Base-by-base conservation (phyloP, 1,140 invertebrate species). In the Drosophila subobscura region DNA sequence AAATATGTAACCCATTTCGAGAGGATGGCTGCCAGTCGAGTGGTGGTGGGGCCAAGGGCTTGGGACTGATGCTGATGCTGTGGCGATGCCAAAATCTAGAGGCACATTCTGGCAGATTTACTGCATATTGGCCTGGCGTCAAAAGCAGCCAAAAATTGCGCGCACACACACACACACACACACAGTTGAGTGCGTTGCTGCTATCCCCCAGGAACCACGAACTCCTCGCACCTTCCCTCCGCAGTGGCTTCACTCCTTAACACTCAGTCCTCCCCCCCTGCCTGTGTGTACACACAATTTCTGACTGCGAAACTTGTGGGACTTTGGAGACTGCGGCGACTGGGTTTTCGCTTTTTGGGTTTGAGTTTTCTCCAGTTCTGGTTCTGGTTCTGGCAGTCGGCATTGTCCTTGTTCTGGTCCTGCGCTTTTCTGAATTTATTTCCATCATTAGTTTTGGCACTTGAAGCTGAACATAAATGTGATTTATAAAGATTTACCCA, bases 101-200 rank as follows among this genome's bases (percentile, higher is more conserved):
- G 80, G 80, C 89, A 88, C 81, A 90, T 90, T 88, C 70, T 90
- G 88, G 88, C 88, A 90, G 88, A 90, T 90, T 90, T 90, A 90
- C 88, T 90, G 88, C 88, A 90, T 90, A 90, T 90, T 90, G 88
- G 88, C 77, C 84, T 72, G 81, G 89, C 89, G 88, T 90, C 88
- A 90, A 88, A 90, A 90, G 79, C 88, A 88, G 83, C 78, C 75
- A 79, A 84, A 86, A 86, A 80, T 68, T 77, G 78, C 58, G 72
- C 67, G 72, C 52, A 40, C 47, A 37, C 47, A 60, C 58, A 14
- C 27, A 37, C 47, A 49, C 16, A 33, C 53, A 46, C 47, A 53
- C 75, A 71, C 66, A 75, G 65, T 67, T 63, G 71, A 71, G 56
- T 63, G 60, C 76, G 76, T 85, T 58, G 23, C 53, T 40, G 49